Base-by-base conservation (phyloP, 2,113 vertebrate genomes). In the Okapia johnstoni region DNA sequence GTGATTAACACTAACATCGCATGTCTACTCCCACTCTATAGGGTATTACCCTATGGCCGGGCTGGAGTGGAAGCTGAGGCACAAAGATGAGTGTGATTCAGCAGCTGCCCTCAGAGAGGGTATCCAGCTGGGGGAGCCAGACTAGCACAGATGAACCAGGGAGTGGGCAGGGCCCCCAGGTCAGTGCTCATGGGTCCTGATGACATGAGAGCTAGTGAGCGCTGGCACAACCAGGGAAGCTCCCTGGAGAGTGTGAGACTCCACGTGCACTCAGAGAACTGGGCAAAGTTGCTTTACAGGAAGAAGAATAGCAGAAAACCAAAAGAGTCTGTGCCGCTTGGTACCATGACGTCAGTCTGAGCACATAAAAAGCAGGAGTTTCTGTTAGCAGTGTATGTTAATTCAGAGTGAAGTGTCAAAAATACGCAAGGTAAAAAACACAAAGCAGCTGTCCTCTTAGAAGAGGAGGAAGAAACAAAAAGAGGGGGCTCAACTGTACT, bases 311-410 rank as follows among this genome's bases (percentile, higher is more conserved):
- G 50, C 21, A 33, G 7, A 23, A 52, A 26, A 3, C 28, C 36
- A 43, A n/a, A 60, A 8, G 6, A 13, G 25, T 12, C 4, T 1
- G 36, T 40, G 66, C 17, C 28, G 23, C 19, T 21, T 40, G 33
- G 6, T 6, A 28, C 4, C 1, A 1, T 10, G 40, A 28, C 2
- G 7, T 58, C 52, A 57, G 10, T 14, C 12, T 12, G 14, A 30
- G 30, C 48, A 86, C 6, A 40, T 1, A 3, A 3, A n/a, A 12
- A 76, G 46, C 9, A 28, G 63, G 6, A 10, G n/a, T 30, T 6
- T 2, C 17, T 3, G 5, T n/a, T 6, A 9, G 52, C 33, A 25
- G 52, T 83, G 7, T 2, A 17, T 6, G 3, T 36, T 15, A 30
- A 43, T 7, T 48, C 5, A 30, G 7, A 52, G 55, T 19, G 17